Percentiles rank a stretch among this genome's conserved stretches.
Conservation (phyloP, 2,888 invertebrate species). For the Drosophila mulleri region DNA sequence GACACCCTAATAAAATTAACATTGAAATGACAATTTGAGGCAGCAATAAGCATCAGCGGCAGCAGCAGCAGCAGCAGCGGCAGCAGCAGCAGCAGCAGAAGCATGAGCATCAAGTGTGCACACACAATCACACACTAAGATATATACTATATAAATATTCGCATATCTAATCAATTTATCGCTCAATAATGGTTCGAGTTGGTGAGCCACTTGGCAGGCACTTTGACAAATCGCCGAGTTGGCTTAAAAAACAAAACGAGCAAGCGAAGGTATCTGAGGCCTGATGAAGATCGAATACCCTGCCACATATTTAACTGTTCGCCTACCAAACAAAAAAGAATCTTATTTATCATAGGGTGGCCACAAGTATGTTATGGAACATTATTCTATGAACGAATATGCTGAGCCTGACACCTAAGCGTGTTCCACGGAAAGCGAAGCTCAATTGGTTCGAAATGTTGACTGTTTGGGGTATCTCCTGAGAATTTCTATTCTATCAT, state of each 20-base stretch:
- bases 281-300: slow-evolving; percentile 8
- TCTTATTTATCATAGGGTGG: neutral
- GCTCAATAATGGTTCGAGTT: slow-evolving; percentile 74
- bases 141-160: slow-evolving; percentile 26
- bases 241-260: slow-evolving; percentile 33
- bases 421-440: neutral
- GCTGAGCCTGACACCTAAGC: slow-evolving; percentile 9
- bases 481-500: neutral
- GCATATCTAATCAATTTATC: slow-evolving; percentile 83
- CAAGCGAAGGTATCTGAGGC: neutral
- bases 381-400: neutral
- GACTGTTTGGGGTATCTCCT: neutral
- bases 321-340: neutral
- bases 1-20: slow-evolving; percentile 83
- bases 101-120: slow-evolving; percentile 11
- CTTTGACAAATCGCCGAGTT: slow-evolving; percentile 74
- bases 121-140: slow-evolving; percentile 12
- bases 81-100: slow-evolving; percentile 45
- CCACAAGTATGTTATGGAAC: neutral
- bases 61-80: slow-evolving; percentile 35
- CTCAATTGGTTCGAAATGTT: neutral
- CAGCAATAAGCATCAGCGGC: slow-evolving; percentile 64
- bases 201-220: slow-evolving; percentile 56
- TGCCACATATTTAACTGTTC: neutral
- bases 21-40: slow-evolving; percentile 82